These are phyloP conservation scores for Apodemia zela DNA, from an alignment of 2,888 invertebrate species.

Conservation along the genomic window DNA sequence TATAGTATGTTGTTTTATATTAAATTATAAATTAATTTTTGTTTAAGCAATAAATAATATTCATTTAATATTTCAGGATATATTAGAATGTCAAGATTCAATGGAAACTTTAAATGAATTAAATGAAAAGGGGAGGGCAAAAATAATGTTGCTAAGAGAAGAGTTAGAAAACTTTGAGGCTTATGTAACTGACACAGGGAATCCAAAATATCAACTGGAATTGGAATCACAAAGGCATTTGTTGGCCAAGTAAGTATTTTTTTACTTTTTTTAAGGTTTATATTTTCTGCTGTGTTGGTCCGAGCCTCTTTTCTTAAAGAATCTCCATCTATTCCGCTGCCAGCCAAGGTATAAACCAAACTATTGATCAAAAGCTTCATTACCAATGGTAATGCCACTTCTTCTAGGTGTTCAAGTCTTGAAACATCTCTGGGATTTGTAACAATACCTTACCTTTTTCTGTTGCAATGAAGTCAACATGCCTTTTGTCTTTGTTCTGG, in stretches of 20 bases:
- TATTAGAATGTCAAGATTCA: conserved; percentile 86
- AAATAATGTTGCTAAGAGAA: conserved; percentile 83
- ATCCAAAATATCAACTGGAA: conserved; percentile 82
- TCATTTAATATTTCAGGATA: conserved; percentile 82
- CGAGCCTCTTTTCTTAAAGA: neutral
- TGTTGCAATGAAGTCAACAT: too few species aligned
- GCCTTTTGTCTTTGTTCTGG: too few species aligned
- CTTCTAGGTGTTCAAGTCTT: too few species aligned
- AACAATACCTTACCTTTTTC: too few species aligned
- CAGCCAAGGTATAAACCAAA: too few species aligned
- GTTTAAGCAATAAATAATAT: neutral
- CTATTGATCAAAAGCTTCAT: too few species aligned
- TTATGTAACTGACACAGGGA: conserved; percentile 83
- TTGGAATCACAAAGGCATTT: conserved; percentile 85
- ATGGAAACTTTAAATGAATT: conserved; percentile 85
- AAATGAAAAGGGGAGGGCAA: conserved; percentile 87
- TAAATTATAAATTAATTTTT: too few species aligned
- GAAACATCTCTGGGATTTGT: too few species aligned
- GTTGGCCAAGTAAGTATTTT: conserved; percentile 77
- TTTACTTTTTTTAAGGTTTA: neutral
- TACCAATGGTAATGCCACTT: too few species aligned
- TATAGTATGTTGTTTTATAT: too few species aligned
- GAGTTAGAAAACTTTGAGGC: conserved; percentile 85
- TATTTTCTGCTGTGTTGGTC: conserved; percentile 17
- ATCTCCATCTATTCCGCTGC: too few species aligned